phyloP scores from a whole-genome alignment of 2,888 invertebrate species.

The Nezara viridula region DNA sequence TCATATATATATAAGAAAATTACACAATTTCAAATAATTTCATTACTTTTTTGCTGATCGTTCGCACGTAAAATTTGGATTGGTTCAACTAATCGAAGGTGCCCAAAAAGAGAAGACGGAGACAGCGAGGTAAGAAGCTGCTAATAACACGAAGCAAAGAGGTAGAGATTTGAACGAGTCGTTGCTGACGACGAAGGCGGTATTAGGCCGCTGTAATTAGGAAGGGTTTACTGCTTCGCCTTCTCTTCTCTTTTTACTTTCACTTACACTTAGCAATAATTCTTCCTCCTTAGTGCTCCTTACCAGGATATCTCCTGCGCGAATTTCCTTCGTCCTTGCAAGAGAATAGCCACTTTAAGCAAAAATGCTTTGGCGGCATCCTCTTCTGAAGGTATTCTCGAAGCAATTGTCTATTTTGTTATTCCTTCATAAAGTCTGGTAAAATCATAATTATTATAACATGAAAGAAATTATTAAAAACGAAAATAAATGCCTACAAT shows the following conservation, averaged over 20 bases:
- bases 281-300: constrained; percentile 19
- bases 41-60: no score
- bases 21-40: no score
- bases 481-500: no score
- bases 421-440: not conserved
- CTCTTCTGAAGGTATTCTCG: not conserved
- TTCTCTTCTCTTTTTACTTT: not conserved
- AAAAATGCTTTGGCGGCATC: not conserved
- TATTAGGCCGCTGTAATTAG: constrained; percentile 5
- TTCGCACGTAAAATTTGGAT: no score
- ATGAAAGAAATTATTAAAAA: no score
- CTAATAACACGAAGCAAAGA: not conserved
- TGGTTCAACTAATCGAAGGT: not conserved
- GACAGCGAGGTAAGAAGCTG: not conserved
- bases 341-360: not conserved
- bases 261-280: constrained; percentile 28
- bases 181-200: not conserved
- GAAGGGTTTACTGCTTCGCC: not conserved
- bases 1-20: no score
- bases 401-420: not conserved
- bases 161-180: not conserved
- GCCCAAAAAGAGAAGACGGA: not conserved
- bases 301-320: not conserved
- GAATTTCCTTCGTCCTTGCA: not conserved
- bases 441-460: no score